Evolutionary conservation across 1,140 invertebrate genomes (phyloP).

Genomic region (Batillaria attramentaria): DNA sequence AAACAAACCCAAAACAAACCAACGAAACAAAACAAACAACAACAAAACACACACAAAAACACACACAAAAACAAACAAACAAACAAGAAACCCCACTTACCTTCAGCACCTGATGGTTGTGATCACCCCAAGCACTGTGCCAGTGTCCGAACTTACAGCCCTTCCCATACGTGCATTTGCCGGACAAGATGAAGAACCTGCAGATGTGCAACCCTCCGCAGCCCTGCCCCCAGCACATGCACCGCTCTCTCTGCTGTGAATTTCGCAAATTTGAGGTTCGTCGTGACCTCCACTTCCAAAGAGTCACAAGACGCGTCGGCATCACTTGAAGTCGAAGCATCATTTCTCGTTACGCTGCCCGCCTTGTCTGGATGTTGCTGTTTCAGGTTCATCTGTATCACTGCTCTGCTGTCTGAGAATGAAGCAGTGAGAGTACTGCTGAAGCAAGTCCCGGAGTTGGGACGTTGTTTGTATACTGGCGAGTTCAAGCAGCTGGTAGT

Average conservation of each 20-base stretch:
- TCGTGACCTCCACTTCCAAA: background rate
- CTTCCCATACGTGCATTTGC: background rate
- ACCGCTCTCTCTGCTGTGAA: background rate
- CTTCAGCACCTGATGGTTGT: constrained; percentile 3
- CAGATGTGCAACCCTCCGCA: constrained; percentile 7
- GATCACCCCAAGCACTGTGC: background rate
- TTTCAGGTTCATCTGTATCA: too few species aligned
- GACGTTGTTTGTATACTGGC: background rate
- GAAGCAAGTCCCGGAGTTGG: background rate
- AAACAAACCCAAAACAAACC: too few species aligned
- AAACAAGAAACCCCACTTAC: background rate
- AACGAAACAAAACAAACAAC: too few species aligned
- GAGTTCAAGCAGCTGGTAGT: background rate
- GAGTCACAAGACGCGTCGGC: background rate
- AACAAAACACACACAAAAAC: too few species aligned
- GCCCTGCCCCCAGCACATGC: background rate
- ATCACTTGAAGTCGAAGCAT: too few species aligned
- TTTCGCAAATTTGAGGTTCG: background rate
- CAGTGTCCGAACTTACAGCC: background rate
- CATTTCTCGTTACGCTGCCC: too few species aligned
- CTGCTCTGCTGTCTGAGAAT: background rate
- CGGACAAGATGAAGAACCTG: constrained; percentile 20
- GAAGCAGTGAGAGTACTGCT: constrained; percentile 11
- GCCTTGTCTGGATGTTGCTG: too few species aligned
- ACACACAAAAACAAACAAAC: too few species aligned